Base-by-base conservation (phyloP, 2,113 vertebrate species). In the Sphyrna mokarran region DNA sequence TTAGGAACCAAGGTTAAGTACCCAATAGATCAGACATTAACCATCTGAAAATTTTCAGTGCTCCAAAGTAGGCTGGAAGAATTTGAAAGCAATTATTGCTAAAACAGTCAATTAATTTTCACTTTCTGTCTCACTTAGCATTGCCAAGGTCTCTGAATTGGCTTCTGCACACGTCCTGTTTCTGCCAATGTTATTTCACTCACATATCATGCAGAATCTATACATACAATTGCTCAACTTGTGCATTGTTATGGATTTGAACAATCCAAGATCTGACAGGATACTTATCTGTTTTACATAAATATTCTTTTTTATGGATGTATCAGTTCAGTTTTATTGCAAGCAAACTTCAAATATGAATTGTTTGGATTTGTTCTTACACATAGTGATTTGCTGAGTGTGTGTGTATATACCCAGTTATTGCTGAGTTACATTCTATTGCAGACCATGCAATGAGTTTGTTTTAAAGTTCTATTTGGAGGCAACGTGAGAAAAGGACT, bases 31-130 rank as follows among this genome's bases (percentile, higher is more conserved):
- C 18, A 33, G 20, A 61, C 11, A 61, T 90, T 90, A 90, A 90
- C 87, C 11, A 26, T 61, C 54, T 90, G 87, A 90, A 90, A 26
- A n/a, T 63, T 61, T 61, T 90, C 87, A 33, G 54, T 61, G 13
- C 87, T 90, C 54, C 26, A 58, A 48, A 61, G 87, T 61, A 61
- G 58, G 29, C 11, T 90, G 48, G 87, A 90, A 90, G 87, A 90
- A 54, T 61, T 90, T 90, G 87, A 33, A 61, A 90, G 29, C 61
- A 90, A 90, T 90, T 18, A 90, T 54, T 90, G 26, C 54, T n/a
- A 63, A 48, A 90, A 33, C 23, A 90, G 87, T 90, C 87, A 90
- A 90, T 90, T 90, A 90, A 90, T 61, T 63, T 90, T 90, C 87
- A 58, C 26, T 61, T 90, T 90, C 4, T 90, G 26, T 90, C 23